Conservation (phyloP, 2,113 vertebrate species). For the Regulus satrapa region DNA sequence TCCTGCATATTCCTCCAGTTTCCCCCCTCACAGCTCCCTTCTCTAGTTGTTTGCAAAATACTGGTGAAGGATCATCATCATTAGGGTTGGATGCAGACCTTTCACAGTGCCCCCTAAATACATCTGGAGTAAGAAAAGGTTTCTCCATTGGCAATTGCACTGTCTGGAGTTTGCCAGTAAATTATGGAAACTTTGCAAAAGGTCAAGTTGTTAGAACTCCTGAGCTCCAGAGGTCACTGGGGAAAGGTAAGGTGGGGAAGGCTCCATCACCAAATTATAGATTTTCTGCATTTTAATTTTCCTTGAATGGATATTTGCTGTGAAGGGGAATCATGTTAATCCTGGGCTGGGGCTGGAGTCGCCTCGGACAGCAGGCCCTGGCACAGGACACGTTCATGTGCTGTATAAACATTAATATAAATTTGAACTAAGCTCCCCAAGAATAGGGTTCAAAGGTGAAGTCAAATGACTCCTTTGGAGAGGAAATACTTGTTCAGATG, state of each 20-base stretch:
- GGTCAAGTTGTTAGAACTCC: background rate
- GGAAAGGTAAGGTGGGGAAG: background rate
- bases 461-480: background rate
- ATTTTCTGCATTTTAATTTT: background rate
- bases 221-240: background rate
- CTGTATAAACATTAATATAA: accelerated
- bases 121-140: background rate
- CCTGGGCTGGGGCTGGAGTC: background rate
- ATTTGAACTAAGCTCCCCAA: background rate
- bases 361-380: background rate
- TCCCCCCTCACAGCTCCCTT: background rate
- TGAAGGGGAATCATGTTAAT: background rate
- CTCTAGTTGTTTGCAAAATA: background rate
- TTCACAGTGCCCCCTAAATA: background rate
- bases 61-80: background rate
- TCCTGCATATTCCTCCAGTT: background rate
- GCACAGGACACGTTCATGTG: accelerated
- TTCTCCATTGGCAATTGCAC: background rate
- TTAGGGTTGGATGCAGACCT: background rate
- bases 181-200: background rate
- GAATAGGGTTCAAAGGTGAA: background rate
- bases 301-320: background rate
- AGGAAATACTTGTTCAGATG: background rate
- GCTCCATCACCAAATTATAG: background rate
- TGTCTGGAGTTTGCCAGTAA: background rate